These are phyloP conservation scores for Nematolebias whitei DNA, from an alignment of 2,113 vertebrate genomes.

Conservation along the genomic window DNA sequence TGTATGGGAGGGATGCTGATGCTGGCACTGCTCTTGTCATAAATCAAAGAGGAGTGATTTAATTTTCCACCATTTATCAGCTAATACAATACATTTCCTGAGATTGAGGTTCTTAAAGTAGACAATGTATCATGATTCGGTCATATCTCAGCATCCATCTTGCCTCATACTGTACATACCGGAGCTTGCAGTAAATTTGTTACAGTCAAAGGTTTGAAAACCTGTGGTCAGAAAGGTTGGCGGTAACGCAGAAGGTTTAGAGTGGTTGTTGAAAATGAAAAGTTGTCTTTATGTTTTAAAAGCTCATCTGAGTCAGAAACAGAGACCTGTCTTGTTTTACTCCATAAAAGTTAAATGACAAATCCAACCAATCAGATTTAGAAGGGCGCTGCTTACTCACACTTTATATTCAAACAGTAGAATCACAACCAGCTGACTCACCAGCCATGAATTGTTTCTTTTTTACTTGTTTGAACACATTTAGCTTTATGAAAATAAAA, in stretches of 20 bases:
- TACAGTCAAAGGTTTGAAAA: neutral
- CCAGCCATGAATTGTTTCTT: too few species aligned
- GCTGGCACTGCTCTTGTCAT: constrained; percentile 11
- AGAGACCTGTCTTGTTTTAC: neutral
- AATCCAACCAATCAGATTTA: neutral
- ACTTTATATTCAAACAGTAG: too few species aligned
- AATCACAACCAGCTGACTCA: too few species aligned
- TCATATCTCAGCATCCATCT: neutral
- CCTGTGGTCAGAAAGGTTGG: neutral
- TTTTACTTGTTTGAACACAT: too few species aligned
- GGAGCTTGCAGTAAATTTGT: neutral
- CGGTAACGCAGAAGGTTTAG: neutral
- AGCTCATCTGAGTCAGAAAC: too few species aligned
- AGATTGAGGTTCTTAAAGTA: constrained; percentile 3
- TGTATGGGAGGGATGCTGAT: constrained; percentile 16
- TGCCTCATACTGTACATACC: neutral
- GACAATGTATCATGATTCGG: constrained; percentile 13
- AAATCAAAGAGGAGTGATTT: constrained; percentile 27
- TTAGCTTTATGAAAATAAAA: too few species aligned
- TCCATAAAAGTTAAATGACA: neutral
- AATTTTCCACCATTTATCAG: constrained; percentile 27
- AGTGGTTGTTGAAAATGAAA: neutral
- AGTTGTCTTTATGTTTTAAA: constrained; percentile 1
- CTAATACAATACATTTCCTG: constrained; percentile 16
- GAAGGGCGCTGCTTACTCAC: too few species aligned